Conservation (phyloP, 2,888 invertebrate genomes). For the Eupithecia pulchellata region DNA sequence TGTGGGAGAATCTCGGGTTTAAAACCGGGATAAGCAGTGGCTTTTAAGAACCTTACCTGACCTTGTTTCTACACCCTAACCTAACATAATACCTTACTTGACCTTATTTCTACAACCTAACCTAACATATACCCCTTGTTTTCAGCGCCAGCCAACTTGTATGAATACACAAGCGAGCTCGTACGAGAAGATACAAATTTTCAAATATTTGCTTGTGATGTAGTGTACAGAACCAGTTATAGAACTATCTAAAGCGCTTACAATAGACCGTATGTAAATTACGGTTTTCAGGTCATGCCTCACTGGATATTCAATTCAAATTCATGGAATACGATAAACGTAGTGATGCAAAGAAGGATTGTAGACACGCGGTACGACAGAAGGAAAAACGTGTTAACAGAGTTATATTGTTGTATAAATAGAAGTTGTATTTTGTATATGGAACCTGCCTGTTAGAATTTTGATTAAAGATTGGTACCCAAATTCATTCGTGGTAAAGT, state of each 20-base stretch:
- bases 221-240: background rate
- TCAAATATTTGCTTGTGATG: slow-evolving; percentile 12
- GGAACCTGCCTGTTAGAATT: no score
- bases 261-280: background rate
- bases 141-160: background rate
- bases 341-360: background rate
- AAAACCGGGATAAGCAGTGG: no score
- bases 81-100: background rate
- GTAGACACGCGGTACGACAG: background rate
- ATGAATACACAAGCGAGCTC: background rate
- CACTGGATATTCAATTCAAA: background rate
- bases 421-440: background rate
- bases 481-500: no score
- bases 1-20: no score
- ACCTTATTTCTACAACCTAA: background rate
- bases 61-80: background rate
- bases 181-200: background rate
- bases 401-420: background rate
- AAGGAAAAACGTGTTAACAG: background rate
- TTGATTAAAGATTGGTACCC: no score
- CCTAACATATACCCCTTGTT: background rate
- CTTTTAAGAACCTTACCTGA: no score
- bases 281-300: background rate
- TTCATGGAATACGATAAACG: background rate
- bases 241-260: background rate